A percentile compares a stretch with the other conserved stretches of the same genome.
Conservation (phyloP, 2,888 invertebrate species). For the Microctonus hyperodae region DNA sequence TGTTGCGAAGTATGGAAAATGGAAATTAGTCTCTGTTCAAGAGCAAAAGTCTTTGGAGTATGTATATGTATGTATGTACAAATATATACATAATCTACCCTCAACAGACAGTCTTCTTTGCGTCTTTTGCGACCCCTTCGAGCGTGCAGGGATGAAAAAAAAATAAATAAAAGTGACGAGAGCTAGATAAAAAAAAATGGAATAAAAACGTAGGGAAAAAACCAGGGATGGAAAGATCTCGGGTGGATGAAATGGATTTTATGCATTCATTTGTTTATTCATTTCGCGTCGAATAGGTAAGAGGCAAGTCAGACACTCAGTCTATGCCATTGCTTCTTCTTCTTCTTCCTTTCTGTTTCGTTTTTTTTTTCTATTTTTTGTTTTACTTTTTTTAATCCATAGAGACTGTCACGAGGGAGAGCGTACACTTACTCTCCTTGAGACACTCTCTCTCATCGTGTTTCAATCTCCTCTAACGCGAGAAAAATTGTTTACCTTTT, state of each 20-base stretch:
- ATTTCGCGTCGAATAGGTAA: slow-evolving; percentile 28
- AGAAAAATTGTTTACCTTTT: slow-evolving; percentile 16
- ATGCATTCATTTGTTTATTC: slow-evolving; percentile 31
- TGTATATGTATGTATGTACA: background rate
- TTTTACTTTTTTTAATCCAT: background rate
- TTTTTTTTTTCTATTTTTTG: background rate
- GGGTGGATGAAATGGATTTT: slow-evolving; percentile 29
- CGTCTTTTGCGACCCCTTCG: background rate
- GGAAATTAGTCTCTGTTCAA: slow-evolving; percentile 14
- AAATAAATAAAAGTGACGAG: background rate
- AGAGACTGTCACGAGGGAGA: background rate
- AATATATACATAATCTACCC: too few species aligned
- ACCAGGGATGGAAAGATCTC: background rate
- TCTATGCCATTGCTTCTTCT: background rate
- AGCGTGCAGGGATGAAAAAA: background rate
- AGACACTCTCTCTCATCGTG: slow-evolving; percentile 20
- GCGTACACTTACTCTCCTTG: slow-evolving; percentile 13
- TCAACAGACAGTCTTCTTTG: slow-evolving; percentile 13
- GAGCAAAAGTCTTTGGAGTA: slow-evolving; percentile 4
- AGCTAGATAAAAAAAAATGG: background rate
- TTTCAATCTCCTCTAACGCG: slow-evolving; percentile 24
- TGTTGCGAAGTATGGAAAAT: slow-evolving; percentile 20
- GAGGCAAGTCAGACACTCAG: slow-evolving; percentile 14
- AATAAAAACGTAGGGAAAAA: slow-evolving; percentile 7
- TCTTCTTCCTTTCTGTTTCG: background rate